These are phyloP conservation scores for Chymomyza costata DNA, from an alignment of 1,140 invertebrate species.

Conservation along the genomic window DNA sequence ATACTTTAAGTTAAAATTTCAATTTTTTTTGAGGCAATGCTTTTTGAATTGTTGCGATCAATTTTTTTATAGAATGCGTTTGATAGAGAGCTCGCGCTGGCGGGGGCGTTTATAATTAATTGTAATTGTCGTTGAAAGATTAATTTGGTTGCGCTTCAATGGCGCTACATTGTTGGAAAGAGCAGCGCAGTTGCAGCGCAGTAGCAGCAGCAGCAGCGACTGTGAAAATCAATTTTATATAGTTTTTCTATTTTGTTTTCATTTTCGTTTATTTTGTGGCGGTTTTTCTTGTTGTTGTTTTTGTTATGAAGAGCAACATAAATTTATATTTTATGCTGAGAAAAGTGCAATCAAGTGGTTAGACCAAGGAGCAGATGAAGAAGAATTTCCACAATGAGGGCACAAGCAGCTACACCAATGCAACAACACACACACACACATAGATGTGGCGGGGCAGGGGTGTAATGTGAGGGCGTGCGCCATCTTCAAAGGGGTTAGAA, in stretches of 20 bases:
- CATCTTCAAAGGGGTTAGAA: slow-evolving; percentile 67
- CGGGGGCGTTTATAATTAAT: slow-evolving; percentile 72
- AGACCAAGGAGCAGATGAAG: slow-evolving; percentile 10
- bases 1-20: no score
- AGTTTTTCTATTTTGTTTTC: slow-evolving; percentile 35
- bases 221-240: slow-evolving; percentile 70
- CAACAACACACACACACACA: no score
- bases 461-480: background rate
- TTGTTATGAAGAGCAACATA: slow-evolving; percentile 26
- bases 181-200: background rate
- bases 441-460: no score
- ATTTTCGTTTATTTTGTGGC: slow-evolving; percentile 3
- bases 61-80: no score
- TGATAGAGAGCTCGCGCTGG: slow-evolving; percentile 28
- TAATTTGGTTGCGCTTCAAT: slow-evolving; percentile 73
- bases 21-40: no score
- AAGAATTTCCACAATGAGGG: slow-evolving; percentile 11
- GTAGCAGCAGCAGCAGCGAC: slow-evolving; percentile 28
- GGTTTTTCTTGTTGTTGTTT: slow-evolving; percentile 4
- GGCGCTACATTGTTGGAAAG: slow-evolving; percentile 63
- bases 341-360: slow-evolving; percentile 71
- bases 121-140: slow-evolving; percentile 73
- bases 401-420: slow-evolving; percentile 9
- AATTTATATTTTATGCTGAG: slow-evolving; percentile 71
- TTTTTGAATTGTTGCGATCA: no score